These are phyloP conservation scores for Hydrolagus affinis DNA, from an alignment of 2,113 vertebrate genomes.

Conservation along the genomic window DNA sequence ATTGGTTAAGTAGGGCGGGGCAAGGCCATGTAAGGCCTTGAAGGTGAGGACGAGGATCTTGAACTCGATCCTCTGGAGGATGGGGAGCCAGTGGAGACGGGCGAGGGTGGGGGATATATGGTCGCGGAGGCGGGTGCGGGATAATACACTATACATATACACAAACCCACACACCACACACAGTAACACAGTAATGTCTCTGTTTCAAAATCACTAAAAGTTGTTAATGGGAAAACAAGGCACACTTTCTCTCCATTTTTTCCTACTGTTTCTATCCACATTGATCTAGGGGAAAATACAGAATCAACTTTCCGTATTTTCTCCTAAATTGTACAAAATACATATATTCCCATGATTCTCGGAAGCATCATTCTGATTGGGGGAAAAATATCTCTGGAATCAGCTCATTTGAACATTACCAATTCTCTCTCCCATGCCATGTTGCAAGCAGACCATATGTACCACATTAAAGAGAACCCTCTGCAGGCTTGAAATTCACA, in stretches of 20 bases:
- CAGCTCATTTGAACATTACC: neutral
- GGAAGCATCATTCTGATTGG: neutral
- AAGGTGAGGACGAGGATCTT: no score
- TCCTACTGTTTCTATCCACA: neutral
- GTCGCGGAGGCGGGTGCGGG: no score
- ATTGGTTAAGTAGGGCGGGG: no score
- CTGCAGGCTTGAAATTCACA: neutral
- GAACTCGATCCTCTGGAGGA: no score
- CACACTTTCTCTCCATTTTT: neutral
- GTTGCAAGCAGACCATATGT: neutral
- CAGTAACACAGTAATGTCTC: neutral
- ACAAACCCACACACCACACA: neutral
- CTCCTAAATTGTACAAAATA: neutral
- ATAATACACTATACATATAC: no score
- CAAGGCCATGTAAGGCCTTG: no score
- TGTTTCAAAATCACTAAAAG: slow-evolving; percentile 18
- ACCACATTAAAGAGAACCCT: neutral
- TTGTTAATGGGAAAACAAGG: neutral
- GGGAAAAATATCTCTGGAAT: neutral
- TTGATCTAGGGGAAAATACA: no score
- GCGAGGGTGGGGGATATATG: no score
- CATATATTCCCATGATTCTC: neutral
- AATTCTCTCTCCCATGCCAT: neutral
- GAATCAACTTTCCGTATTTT: neutral
- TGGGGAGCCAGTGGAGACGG: no score